These are phyloP conservation scores for Reinhardtius hippoglossoides DNA, from an alignment of 2,113 vertebrate genomes.

Conservation along the genomic window DNA sequence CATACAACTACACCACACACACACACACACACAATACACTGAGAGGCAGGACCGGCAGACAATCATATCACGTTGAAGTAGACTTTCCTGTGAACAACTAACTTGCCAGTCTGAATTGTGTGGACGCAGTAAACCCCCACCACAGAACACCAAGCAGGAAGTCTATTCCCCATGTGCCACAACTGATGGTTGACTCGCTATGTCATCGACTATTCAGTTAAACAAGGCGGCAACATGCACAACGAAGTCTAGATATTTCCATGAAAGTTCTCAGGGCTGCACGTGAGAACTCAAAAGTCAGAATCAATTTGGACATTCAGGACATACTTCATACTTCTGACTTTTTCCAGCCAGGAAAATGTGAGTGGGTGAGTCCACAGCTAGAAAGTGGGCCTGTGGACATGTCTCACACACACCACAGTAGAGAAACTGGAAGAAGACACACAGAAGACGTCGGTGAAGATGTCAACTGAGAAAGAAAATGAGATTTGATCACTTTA, in stretches of 20 bases:
- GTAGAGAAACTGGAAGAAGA: too few species aligned
- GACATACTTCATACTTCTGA: too few species aligned
- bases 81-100: neutral
- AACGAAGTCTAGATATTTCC: too few species aligned
- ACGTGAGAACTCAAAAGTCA: too few species aligned
- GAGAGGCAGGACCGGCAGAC: neutral
- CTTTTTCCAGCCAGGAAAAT: too few species aligned
- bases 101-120: neutral
- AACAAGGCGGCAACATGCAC: neutral
- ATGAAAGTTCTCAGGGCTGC: too few species aligned
- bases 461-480: neutral
- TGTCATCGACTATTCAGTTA: neutral
- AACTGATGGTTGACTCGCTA: neutral
- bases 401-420: too few species aligned
- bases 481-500: neutral
- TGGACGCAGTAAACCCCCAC: too few species aligned
- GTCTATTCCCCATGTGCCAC: neutral
- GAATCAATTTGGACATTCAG: too few species aligned
- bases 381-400: too few species aligned
- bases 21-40: too few species aligned
- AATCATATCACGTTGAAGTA: neutral
- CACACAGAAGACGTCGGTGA: neutral
- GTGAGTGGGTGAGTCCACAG: too few species aligned
- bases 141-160: neutral
- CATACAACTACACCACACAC: neutral